Evolutionary conservation across 2,888 invertebrate genomes (phyloP), one percentile per base, ranked within the genome.

Genomic region (Marasmarcha lunaedactyla): DNA sequence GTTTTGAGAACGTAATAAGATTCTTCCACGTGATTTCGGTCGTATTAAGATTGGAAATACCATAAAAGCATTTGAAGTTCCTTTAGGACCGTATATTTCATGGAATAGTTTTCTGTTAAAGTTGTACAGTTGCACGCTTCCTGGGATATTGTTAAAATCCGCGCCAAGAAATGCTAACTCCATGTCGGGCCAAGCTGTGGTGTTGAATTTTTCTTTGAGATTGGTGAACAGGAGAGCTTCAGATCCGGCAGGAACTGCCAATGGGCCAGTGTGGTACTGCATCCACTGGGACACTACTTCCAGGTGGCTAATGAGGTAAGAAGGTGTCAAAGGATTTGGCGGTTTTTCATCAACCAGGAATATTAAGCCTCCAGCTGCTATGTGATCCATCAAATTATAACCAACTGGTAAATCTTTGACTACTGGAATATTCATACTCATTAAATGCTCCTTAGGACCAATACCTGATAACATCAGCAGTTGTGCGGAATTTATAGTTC

Each of bases 401-500:
- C 47, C 47, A 1, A 47, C 47, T 7, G 43, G 42, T 15, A 47
- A 30, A 15, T 45, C 42, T n/a, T 35, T 13, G 12, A 33, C 27
- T 7, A 45, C 42, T 12, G 20, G 11, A n/a, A 47, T 15, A 14
- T 41, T 37, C n/a, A 47, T 12, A 30, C 40, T 39, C 26, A 43
- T 43, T n/a, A 47, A 37, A 33, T 45, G 43, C 12, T 45, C 42
- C 27, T 35, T 36, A 10, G 45, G 47, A 2, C 47, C 47, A 9
- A 47, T 37, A 11, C 47, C 47, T 7, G 47, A 47, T 14, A 38
- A 39, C 47, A 47, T 45, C 33, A 47, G 34, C 11, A 47, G 15
- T 39, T 45, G 43, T 9, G 47, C 42, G 7, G 45, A 41, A 15
- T 42, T 45, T 9, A 47, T 43, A 9, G 47, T 39, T 1, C 47